Evolutionary conservation across 2,888 invertebrate genomes (phyloP).

Genomic region (Busseola fusca): DNA sequence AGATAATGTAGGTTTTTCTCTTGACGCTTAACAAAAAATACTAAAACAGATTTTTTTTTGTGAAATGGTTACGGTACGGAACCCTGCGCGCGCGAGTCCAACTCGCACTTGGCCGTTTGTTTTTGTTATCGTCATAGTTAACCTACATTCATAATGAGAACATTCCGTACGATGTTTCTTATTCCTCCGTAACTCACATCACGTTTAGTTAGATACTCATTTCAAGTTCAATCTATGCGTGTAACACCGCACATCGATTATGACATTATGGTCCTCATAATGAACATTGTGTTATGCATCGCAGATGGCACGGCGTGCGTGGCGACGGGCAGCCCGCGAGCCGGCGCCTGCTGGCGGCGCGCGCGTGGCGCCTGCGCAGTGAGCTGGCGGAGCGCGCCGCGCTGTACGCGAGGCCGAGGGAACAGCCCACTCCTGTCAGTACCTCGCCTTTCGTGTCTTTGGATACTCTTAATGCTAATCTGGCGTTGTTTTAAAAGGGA

Average conservation of each 20-base stretch:
- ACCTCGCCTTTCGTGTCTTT: not conserved
- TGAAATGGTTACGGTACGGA: too few species aligned
- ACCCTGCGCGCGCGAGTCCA: too few species aligned
- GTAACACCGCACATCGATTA: not conserved
- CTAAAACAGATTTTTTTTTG: too few species aligned
- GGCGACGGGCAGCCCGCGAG: conserved; percentile 69
- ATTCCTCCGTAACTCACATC: not conserved
- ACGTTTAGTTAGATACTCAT: not conserved
- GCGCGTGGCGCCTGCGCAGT: conserved; percentile 81
- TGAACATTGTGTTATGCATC: rapidly evolving
- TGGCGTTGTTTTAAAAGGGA: not conserved
- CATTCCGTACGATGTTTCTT: too few species aligned
- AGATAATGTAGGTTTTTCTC: too few species aligned
- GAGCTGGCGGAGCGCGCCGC: conserved; percentile 84
- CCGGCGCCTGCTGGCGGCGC: conserved; percentile 75
- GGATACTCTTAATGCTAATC: not conserved
- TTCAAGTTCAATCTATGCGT: not conserved
- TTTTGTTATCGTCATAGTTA: too few species aligned
- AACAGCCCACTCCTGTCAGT: conserved; percentile 63
- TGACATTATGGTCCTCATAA: not conserved
- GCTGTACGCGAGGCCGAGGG: conserved; percentile 74
- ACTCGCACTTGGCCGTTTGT: too few species aligned
- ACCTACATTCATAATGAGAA: not conserved
- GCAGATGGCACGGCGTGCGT: conserved; percentile 80
- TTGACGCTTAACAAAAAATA: too few species aligned